Evolutionary conservation across 2,797 vertebrate genomes (phyloP).

Genomic region (Nyctalus aviator): DNA sequence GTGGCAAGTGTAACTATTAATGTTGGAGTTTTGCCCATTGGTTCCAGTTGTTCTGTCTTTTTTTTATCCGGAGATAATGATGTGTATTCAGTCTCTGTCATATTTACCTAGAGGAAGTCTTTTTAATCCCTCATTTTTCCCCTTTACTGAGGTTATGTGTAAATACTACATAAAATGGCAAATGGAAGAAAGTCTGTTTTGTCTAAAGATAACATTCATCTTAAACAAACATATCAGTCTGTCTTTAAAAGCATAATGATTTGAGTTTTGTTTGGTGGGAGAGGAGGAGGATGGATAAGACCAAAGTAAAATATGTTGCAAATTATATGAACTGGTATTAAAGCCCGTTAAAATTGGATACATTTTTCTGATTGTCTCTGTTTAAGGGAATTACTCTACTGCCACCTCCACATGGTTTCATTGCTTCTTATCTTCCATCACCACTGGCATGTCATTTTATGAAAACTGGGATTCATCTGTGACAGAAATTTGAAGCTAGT

Average conservation of each 20-base stretch:
- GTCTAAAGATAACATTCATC: slow-evolving; percentile 79
- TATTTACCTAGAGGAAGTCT: slow-evolving; percentile 70
- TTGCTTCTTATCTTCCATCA: background rate
- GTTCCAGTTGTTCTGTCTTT: slow-evolving; percentile 62
- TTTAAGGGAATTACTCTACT: background rate
- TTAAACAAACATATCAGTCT: slow-evolving; percentile 68
- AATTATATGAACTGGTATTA: slow-evolving; percentile 55
- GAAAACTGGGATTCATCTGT: slow-evolving; percentile 41
- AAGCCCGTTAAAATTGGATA: slow-evolving; percentile 51
- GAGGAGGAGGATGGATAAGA: slow-evolving; percentile 17
- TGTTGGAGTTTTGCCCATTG: slow-evolving; percentile 73
- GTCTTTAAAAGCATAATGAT: slow-evolving; percentile 64
- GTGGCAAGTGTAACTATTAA: slow-evolving; percentile 53
- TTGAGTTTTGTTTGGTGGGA: slow-evolving; percentile 38
- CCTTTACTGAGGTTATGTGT: slow-evolving; percentile 73
- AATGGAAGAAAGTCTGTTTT: slow-evolving; percentile 79
- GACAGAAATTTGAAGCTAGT: slow-evolving; percentile 20
- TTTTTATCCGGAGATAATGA: slow-evolving; percentile 71
- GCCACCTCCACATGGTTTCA: background rate
- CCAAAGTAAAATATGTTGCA: slow-evolving; percentile 56
- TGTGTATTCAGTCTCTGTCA: slow-evolving; percentile 68
- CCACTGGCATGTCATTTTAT: background rate
- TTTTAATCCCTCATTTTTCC: slow-evolving; percentile 79
- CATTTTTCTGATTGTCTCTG: slow-evolving; percentile 52
- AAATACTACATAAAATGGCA: slow-evolving; percentile 79